Percentiles rank a stretch among this genome's conserved stretches.
These are phyloP conservation scores for Brachyhypopomus occidentalis DNA, from an alignment of 2,113 vertebrate genomes.

Conservation along the genomic window DNA sequence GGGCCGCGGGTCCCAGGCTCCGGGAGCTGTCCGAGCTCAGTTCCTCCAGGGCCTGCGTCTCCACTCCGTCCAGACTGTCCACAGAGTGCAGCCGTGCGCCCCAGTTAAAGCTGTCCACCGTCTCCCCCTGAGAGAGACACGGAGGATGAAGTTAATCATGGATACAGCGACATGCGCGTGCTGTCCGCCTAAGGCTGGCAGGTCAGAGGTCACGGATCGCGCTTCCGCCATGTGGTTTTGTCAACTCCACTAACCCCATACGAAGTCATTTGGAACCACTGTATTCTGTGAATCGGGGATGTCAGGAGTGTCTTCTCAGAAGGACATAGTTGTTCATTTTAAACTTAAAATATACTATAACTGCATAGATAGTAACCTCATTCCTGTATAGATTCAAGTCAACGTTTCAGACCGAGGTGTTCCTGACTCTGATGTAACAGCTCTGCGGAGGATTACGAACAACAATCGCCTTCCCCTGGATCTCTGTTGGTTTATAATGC, in stretches of 20 bases:
- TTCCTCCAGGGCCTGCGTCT: constrained; percentile 84
- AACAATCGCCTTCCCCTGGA: not conserved
- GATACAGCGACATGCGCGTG: constrained; percentile 17
- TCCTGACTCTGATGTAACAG: not conserved
- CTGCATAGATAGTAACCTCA: not conserved
- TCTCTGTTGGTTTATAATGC: constrained; percentile 16
- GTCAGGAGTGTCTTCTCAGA: no score
- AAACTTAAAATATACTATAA: no score
- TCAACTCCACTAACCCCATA: no score
- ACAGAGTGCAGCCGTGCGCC: constrained; percentile 90
- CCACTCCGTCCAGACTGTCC: constrained; percentile 91
- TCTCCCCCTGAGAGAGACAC: constrained; percentile 85
- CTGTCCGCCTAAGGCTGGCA: not conserved
- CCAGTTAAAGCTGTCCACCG: constrained; percentile 97
- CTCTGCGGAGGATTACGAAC: not conserved
- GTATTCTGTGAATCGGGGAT: constrained; percentile 32
- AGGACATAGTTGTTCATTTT: no score
- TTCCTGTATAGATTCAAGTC: constrained; percentile 48
- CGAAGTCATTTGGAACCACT: no score
- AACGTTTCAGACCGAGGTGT: constrained; percentile 35
- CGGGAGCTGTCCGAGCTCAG: constrained; percentile 84
- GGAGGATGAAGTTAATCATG: constrained; percentile 17
- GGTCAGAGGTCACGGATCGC: not conserved
- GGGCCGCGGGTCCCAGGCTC: constrained; percentile 83
- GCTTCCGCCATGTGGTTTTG: not conserved